Conservation (phyloP, 2,888 invertebrate species). For the Ormyrus labotus region DNA sequence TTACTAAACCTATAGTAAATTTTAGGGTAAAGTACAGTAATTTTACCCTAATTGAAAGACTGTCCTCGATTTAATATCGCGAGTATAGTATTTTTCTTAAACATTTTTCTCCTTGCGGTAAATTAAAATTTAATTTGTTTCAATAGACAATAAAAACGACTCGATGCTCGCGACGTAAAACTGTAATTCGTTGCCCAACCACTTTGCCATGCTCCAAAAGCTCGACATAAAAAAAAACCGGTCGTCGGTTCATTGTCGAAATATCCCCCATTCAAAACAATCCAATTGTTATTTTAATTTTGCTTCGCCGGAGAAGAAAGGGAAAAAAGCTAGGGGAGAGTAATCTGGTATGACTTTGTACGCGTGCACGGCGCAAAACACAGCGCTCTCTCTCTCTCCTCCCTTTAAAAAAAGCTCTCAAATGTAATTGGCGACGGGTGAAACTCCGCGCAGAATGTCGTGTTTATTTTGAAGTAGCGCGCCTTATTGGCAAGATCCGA, state of each 20-base stretch:
- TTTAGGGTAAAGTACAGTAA: no score
- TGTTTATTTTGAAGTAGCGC: slow-evolving; percentile 54
- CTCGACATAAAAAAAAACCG: not conserved
- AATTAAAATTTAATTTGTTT: no score
- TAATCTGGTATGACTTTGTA: not conserved
- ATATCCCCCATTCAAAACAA: slow-evolving; percentile 24
- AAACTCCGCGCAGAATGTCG: slow-evolving; percentile 22
- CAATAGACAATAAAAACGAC: no score
- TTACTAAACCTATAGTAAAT: no score
- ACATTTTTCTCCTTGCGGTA: not conserved
- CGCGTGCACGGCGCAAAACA: not conserved
- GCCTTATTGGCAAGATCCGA: not conserved
- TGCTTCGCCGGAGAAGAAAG: slow-evolving; percentile 8
- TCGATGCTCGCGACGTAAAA: no score
- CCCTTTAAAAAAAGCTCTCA: not conserved
- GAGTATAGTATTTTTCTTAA: slow-evolving; percentile 2
- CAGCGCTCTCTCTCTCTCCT: slow-evolving; percentile 14
- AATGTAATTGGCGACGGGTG: slow-evolving; percentile 15
- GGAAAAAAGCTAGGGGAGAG: not conserved
- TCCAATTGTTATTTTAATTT: slow-evolving; percentile 45
- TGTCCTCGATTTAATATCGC: not conserved
- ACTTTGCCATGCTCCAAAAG: slow-evolving; percentile 14
- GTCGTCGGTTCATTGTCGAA: slow-evolving; percentile 25
- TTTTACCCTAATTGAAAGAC: no score
- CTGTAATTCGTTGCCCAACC: not conserved